phyloP scores from a whole-genome alignment of 2,797 vertebrate species.

The Chloroceryle amazona region DNA sequence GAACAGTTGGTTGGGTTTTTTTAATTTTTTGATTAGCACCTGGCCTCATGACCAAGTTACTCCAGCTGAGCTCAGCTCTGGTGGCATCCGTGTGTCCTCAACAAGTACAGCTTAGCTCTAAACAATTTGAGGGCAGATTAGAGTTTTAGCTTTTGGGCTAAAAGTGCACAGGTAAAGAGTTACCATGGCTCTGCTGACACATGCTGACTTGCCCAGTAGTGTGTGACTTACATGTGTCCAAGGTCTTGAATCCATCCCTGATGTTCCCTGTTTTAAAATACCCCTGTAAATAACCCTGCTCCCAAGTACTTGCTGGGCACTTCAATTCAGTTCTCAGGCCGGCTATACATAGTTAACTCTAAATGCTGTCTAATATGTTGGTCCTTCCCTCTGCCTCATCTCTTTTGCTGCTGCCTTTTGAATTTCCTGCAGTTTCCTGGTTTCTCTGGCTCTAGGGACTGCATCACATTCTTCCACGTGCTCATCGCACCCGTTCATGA shows the following conservation, averaged over 20 bases:
- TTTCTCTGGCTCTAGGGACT: not conserved
- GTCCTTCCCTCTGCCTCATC: not conserved
- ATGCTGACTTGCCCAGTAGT: not conserved
- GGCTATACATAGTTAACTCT: not conserved
- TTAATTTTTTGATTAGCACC: not conserved
- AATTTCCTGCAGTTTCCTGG: not conserved
- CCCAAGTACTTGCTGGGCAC: not conserved
- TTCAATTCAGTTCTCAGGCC: not conserved
- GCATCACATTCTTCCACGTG: rapidly evolving
- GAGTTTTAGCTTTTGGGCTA: not conserved
- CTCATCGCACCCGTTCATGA: not conserved
- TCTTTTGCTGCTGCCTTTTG: not conserved
- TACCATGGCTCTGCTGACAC: not conserved
- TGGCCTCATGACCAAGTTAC: not conserved
- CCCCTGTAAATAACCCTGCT: not conserved
- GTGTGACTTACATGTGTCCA: not conserved
- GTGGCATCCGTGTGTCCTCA: not conserved
- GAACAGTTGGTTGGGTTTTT: not conserved
- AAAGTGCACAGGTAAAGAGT: not conserved
- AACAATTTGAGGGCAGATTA: not conserved
- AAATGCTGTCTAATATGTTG: not conserved
- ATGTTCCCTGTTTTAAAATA: not conserved
- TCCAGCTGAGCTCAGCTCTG: not conserved
- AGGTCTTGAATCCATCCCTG: not conserved
- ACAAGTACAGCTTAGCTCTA: not conserved